Evolutionary conservation across 2,113 vertebrate genomes (phyloP).

Genomic region (Acanthisitta chloris): DNA sequence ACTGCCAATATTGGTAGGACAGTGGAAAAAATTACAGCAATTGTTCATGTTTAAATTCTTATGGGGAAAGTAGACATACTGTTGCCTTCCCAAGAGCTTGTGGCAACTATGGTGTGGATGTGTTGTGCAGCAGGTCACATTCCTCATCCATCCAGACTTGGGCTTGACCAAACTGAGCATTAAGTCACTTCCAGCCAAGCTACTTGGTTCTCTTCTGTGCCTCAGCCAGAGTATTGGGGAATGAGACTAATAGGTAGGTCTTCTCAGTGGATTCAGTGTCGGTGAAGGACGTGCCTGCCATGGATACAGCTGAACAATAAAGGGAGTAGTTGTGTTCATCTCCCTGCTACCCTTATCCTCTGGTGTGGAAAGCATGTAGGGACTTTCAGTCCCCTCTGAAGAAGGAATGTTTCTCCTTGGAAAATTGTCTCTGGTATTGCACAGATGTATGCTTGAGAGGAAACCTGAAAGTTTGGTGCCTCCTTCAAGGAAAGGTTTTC

Average conservation of each 20-base stretch:
- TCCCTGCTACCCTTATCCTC: neutral
- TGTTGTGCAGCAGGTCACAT: fast-evolving
- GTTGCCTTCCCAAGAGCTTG: neutral
- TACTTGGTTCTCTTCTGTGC: neutral
- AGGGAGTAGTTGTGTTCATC: fast-evolving
- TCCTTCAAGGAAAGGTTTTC: neutral
- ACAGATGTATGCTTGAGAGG: fast-evolving
- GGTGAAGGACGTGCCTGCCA: fast-evolving
- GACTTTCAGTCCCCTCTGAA: neutral
- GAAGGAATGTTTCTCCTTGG: neutral
- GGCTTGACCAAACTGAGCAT: neutral
- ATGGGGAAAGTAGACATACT: fast-evolving
- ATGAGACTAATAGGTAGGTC: neutral
- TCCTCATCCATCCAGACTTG: neutral
- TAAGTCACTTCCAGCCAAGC: neutral
- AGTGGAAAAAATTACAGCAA: neutral
- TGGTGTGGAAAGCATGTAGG: neutral
- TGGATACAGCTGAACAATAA: neutral
- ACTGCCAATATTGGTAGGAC: neutral
- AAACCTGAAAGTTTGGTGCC: neutral
- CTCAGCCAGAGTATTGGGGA: too few species aligned
- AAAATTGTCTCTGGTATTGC: neutral
- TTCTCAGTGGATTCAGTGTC: fast-evolving
- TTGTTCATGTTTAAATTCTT: neutral
- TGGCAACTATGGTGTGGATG: neutral